A percentile compares a stretch with the other conserved stretches of the same genome.
These are phyloP conservation scores for Gambelia wislizenii DNA, from an alignment of 2,797 vertebrate genomes.

Conservation along the genomic window DNA sequence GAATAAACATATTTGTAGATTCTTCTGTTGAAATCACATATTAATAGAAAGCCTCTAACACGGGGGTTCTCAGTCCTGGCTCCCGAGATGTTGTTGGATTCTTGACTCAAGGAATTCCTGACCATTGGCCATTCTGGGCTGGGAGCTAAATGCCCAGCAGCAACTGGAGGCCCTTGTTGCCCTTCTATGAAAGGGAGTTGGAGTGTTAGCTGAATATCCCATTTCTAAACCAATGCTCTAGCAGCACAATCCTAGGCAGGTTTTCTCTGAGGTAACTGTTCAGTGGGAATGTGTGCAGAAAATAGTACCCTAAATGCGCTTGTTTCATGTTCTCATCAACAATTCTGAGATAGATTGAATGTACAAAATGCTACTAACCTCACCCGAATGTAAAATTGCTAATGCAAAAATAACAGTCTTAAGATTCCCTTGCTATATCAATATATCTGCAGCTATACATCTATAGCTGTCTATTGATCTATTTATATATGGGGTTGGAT, in stretches of 20 bases:
- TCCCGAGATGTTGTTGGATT: background rate
- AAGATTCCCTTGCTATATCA: background rate
- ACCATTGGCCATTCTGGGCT: background rate
- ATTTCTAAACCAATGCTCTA: background rate
- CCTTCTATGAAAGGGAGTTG: background rate
- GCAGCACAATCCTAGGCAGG: background rate
- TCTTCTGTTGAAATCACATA: background rate
- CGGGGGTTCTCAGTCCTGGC: background rate
- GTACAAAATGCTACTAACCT: background rate
- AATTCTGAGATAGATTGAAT: background rate
- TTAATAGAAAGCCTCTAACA: background rate
- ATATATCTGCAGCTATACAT: too few species aligned
- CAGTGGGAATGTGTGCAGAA: background rate
- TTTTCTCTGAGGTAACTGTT: background rate
- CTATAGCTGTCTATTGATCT: too few species aligned
- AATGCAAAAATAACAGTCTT: background rate
- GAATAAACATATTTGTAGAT: background rate
- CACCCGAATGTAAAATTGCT: rapidly evolving
- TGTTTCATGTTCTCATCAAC: background rate
- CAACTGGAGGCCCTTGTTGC: background rate
- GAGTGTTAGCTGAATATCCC: background rate
- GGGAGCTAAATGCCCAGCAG: background rate
- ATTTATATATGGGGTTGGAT: background rate
- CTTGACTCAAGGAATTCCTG: background rate
- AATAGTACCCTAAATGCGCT: background rate